Percentiles rank a stretch among this genome's conserved stretches.
phyloP scores from a whole-genome alignment of 2,797 vertebrate genomes.

The Mormyrops attenuatus region DNA sequence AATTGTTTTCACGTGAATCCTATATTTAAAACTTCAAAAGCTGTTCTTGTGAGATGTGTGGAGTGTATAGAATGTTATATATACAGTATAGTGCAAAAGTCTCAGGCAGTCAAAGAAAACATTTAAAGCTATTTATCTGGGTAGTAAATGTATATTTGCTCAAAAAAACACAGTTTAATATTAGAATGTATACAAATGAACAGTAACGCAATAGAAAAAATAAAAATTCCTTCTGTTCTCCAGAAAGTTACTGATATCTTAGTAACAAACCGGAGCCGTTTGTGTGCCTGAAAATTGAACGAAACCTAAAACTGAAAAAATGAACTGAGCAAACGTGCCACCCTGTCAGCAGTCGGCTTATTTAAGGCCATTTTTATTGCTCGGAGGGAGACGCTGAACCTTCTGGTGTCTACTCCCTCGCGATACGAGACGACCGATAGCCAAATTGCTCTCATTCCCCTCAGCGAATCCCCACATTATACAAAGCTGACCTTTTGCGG shows the following conservation, averaged over 20 bases:
- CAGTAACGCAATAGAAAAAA: neutral
- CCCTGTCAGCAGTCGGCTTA: neutral
- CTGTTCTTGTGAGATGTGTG: neutral
- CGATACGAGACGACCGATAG: neutral
- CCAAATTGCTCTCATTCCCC: neutral
- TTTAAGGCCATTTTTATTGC: neutral
- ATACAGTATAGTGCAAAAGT: neutral
- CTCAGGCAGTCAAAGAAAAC: neutral
- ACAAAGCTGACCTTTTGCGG: neutral
- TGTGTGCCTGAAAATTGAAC: neutral
- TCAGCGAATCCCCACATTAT: neutral
- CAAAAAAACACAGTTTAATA: neutral
- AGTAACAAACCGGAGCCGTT: neutral
- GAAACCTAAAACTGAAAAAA: neutral
- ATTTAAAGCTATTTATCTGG: neutral
- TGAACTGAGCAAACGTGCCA: neutral
- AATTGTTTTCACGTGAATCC: neutral
- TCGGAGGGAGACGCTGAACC: neutral
- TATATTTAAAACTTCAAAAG: neutral
- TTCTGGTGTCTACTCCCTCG: neutral
- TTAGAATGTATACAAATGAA: neutral
- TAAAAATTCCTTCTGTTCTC: neutral
- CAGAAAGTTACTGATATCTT: neutral
- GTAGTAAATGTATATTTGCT: neutral
- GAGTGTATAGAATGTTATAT: neutral